Percentiles rank a stretch among this genome's conserved stretches.
phyloP scores from a whole-genome alignment of 2,113 vertebrate genomes.

The Plectropomus leopardus region DNA sequence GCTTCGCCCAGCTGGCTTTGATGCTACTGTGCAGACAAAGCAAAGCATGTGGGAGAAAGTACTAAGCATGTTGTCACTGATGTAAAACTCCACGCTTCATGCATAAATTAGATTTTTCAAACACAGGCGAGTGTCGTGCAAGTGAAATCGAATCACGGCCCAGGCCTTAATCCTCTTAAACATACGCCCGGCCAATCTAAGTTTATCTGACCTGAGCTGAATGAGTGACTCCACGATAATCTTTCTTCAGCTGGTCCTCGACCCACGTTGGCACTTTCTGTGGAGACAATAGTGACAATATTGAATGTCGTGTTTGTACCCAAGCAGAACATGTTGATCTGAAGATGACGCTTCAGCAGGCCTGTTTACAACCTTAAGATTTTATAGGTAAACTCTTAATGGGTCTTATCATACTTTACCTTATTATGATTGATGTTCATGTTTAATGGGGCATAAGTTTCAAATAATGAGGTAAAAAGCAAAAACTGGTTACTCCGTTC shows the following conservation, averaged over 20 bases:
- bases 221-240: constrained; percentile 15
- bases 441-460: too few relatives aligned
- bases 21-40: constrained; percentile 12
- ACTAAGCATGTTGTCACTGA: not conserved
- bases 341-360: not conserved
- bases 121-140: not conserved
- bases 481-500: too few relatives aligned
- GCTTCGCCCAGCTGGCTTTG: constrained; percentile 37
- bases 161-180: constrained; percentile 41
- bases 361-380: not conserved
- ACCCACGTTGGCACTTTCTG: not conserved
- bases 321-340: not conserved
- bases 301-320: not conserved
- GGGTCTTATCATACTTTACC: too few relatives aligned
- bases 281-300: not conserved
- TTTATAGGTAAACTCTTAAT: too few relatives aligned
- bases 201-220: constrained; percentile 37
- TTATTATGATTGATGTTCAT: too few relatives aligned
- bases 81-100: not conserved
- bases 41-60: not conserved
- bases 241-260: constrained; percentile 14
- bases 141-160: not conserved
- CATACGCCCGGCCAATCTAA: constrained; percentile 12
- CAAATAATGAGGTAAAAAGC: too few relatives aligned
- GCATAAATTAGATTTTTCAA: not conserved